A percentile compares a stretch with the other conserved stretches of the same genome.
Evolutionary conservation across 1,140 invertebrate species (phyloP).

Genomic region (Lucilia sericata): DNA sequence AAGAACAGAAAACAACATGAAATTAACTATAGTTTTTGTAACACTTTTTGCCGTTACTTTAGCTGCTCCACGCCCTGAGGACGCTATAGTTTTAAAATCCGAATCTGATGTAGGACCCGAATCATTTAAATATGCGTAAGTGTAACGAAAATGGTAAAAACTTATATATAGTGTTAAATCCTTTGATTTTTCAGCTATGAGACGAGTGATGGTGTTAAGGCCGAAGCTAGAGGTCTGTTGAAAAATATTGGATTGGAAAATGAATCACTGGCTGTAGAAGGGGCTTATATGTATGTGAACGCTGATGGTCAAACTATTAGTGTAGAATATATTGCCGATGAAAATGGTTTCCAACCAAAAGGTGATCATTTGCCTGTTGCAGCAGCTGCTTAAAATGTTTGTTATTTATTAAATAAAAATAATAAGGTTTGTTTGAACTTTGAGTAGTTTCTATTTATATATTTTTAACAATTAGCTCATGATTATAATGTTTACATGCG

Average conservation of each 20-base stretch:
- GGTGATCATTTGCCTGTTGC: slow-evolving; percentile 72
- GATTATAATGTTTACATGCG: no score
- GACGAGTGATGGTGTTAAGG: slow-evolving; percentile 75
- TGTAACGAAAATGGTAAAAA: neutral
- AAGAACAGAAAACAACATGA: slow-evolving; percentile 49
- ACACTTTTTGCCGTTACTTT: slow-evolving; percentile 47
- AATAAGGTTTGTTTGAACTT: no score
- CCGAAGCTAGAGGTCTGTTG: slow-evolving; percentile 72
- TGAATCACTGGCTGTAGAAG: slow-evolving; percentile 71
- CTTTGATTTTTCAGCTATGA: slow-evolving; percentile 67
- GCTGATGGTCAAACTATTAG: slow-evolving; percentile 73
- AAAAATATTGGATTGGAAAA: slow-evolving; percentile 70
- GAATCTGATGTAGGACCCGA: slow-evolving; percentile 55
- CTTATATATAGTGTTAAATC: neutral
- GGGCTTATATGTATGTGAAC: slow-evolving; percentile 74
- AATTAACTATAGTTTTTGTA: slow-evolving; percentile 49
- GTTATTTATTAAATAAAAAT: no score
- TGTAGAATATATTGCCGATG: slow-evolving; percentile 76
- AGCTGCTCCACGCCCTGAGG: slow-evolving; percentile 45
- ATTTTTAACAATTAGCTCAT: no score
- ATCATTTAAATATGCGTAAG: slow-evolving; percentile 68
- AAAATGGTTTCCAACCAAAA: slow-evolving; percentile 77
- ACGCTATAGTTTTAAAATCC: slow-evolving; percentile 17
- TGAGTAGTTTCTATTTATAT: no score
- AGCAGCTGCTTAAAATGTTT: neutral